Conservation (phyloP, 2,113 vertebrate species). For the Talpa occidentalis region DNA sequence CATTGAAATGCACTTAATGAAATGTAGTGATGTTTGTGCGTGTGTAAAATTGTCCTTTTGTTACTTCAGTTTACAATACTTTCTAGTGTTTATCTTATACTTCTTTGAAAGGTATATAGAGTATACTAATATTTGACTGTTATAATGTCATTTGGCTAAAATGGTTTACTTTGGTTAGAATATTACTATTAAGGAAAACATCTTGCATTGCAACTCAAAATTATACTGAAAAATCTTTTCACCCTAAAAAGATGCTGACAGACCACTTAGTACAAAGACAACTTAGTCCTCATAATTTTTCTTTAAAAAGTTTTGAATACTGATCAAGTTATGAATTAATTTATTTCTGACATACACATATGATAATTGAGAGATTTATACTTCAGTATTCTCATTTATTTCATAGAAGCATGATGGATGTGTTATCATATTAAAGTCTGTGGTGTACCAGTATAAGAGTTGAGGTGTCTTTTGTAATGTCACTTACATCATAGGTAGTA, state of each 20-base stretch:
- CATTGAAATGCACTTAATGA: slow-evolving; percentile 43
- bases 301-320: background rate
- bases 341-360: background rate
- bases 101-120: background rate
- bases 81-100: background rate
- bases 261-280: background rate
- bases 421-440: background rate
- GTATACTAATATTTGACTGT: background rate
- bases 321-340: background rate
- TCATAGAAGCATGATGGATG: background rate
- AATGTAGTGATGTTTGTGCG: slow-evolving; percentile 29
- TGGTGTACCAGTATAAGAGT: background rate
- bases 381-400: background rate
- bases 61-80: slow-evolving; percentile 22
- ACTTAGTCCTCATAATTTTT: background rate
- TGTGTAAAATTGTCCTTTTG: slow-evolving; percentile 2
- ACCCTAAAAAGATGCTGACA: background rate
- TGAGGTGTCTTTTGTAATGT: background rate
- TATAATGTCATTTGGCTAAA: background rate
- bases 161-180: background rate
- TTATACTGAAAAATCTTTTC: background rate
- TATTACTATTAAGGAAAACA: background rate
- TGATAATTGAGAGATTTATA: background rate
- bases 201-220: background rate
- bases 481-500: background rate